These are phyloP conservation scores for Xestia rhomboidea DNA, from an alignment of 2,888 invertebrate genomes.

Conservation along the genomic window DNA sequence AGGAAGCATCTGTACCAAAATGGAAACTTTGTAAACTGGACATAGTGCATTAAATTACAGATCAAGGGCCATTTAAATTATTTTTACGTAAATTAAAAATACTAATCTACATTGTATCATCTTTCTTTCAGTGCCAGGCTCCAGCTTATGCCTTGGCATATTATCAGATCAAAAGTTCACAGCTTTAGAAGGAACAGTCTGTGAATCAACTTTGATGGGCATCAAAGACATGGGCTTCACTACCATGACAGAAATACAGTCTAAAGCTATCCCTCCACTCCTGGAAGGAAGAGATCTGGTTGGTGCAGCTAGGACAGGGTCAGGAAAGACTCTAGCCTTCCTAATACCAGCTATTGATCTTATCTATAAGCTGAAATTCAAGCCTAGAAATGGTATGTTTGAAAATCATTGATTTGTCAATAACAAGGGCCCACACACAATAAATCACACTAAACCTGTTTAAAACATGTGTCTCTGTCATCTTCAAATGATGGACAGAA, in stretches of 20 bases:
- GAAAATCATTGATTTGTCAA: not conserved
- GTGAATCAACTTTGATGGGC: constrained; percentile 95
- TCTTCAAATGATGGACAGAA: not conserved
- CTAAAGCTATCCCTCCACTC: constrained; percentile 96
- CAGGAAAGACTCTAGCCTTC: constrained; percentile 99
- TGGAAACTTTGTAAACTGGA: not conserved
- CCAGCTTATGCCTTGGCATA: constrained; percentile 91
- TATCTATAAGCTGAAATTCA: constrained; percentile 96
- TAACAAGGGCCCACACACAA: not conserved
- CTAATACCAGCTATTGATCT: constrained; percentile 98
- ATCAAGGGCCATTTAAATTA: not conserved
- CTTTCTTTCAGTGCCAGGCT: constrained; percentile 91
- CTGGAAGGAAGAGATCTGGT: constrained; percentile 98
- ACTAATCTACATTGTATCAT: not conserved
- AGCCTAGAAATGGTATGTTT: constrained; percentile 95
- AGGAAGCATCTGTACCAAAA: not conserved
- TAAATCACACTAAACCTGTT: not conserved
- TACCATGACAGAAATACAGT: constrained; percentile 98
- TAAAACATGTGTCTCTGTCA: not conserved
- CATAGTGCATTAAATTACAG: not conserved
- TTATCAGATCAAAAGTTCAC: constrained; percentile 91
- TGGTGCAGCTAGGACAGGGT: constrained; percentile 98
- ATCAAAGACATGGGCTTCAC: constrained; percentile 97
- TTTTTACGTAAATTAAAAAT: not conserved
- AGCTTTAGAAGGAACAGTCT: constrained; percentile 92